phyloP scores from a whole-genome alignment of 2,797 vertebrate species.

The Columba guinea region DNA sequence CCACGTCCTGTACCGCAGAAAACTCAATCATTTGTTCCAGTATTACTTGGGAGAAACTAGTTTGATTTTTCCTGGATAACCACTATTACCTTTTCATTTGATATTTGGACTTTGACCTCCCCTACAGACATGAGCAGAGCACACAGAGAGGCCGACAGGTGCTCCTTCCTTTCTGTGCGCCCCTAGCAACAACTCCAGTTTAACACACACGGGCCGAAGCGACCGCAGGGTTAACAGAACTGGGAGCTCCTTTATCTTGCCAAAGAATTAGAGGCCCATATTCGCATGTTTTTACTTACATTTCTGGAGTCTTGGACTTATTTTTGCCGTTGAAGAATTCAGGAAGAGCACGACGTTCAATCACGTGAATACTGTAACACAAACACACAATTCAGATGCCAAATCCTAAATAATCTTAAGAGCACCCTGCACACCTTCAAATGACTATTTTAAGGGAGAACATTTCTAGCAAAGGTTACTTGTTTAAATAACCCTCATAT shows the following conservation, averaged over 20 bases:
- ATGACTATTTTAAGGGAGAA: not conserved
- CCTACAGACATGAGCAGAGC: fast-evolving
- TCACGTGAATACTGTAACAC: constrained; percentile 90
- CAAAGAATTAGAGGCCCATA: too few relatives aligned
- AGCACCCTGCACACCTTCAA: not conserved
- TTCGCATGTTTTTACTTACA: constrained; percentile 79
- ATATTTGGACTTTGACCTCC: not conserved
- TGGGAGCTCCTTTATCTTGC: not conserved
- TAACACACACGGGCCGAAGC: fast-evolving
- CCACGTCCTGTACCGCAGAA: too few relatives aligned
- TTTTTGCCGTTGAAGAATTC: constrained; percentile 99
- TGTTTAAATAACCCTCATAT: too few relatives aligned
- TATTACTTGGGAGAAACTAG: not conserved
- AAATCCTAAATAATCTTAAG: not conserved
- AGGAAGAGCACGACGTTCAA: constrained; percentile 92
- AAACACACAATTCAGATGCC: not conserved
- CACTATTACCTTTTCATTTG: not conserved
- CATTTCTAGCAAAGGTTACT: too few relatives aligned
- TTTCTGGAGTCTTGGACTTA: constrained; percentile 98
- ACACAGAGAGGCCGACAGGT: not conserved
- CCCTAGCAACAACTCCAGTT: fast-evolving
- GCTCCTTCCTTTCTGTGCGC: not conserved
- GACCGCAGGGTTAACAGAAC: fast-evolving
- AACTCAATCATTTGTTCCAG: not conserved
- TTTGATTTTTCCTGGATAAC: not conserved